phyloP scores from a whole-genome alignment of 2,797 vertebrate species.

The Tragelaphus oryx region DNA sequence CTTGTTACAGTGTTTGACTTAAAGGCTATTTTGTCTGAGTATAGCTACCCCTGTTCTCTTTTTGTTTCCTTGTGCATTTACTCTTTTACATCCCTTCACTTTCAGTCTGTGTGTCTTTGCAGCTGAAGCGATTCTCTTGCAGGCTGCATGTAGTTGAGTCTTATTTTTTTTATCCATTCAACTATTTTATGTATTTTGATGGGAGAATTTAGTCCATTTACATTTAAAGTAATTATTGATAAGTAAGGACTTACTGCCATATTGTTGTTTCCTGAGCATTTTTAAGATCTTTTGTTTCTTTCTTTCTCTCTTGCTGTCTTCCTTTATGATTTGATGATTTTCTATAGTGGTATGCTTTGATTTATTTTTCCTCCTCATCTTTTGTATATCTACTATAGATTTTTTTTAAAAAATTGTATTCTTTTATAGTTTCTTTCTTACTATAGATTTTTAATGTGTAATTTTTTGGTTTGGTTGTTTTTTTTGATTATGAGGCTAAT shows the following conservation, averaged over 20 bases:
- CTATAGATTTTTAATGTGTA: not conserved
- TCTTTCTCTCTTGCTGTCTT: not conserved
- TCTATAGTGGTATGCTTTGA: not conserved
- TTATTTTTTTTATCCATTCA: not conserved
- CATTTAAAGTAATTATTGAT: not conserved
- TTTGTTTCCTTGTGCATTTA: not conserved
- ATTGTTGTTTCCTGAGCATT: not conserved
- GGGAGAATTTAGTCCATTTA: not conserved
- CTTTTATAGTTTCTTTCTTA: not conserved
- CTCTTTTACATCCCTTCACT: not conserved
- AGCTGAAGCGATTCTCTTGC: not conserved
- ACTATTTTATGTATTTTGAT: not conserved
- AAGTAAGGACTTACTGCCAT: not conserved
- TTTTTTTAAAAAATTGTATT: not conserved
- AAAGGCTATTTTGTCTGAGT: not conserved
- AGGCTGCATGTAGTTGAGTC: not conserved
- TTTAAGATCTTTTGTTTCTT: not conserved
- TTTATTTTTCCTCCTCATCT: not conserved
- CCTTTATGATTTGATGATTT: slow-evolving; percentile 4
- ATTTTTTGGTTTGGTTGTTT: not conserved
- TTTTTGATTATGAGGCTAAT: not conserved
- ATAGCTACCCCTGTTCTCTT: not conserved
- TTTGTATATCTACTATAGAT: not conserved
- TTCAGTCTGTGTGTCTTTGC: not conserved
- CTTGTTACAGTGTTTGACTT: not conserved